Evolutionary conservation across 2,888 invertebrate genomes (phyloP).

Genomic region (Ectemnius cavifrons): DNA sequence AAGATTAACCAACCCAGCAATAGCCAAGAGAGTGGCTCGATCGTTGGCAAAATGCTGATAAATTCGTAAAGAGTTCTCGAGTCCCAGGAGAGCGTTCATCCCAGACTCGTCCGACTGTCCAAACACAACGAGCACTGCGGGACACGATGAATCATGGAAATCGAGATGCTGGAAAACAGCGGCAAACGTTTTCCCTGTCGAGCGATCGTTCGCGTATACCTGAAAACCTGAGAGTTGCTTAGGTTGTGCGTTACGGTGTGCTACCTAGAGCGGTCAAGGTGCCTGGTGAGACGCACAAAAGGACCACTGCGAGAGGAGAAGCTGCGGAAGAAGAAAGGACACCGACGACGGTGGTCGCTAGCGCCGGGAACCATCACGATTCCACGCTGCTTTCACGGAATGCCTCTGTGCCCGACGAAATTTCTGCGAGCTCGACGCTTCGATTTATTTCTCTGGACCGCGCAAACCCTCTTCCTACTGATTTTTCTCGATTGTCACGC

Average conservation of each 20-base stretch:
- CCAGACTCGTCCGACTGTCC: constrained; percentile 19
- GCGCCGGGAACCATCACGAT: constrained; percentile 40
- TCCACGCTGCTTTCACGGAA: constrained; percentile 27
- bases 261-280: constrained; percentile 34
- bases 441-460: too few relatives aligned
- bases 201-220: constrained; percentile 16
- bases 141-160: constrained; percentile 42
- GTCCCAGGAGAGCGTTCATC: background rate
- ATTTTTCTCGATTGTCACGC: too few relatives aligned
- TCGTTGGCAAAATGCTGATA: background rate
- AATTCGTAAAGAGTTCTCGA: background rate
- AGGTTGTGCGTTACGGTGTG: constrained; percentile 5
- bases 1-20: background rate
- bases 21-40: too few relatives aligned
- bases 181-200: constrained; percentile 17
- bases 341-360: constrained; percentile 11
- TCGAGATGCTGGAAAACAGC: constrained; percentile 32
- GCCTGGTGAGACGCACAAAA: constrained; percentile 6
- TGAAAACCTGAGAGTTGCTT: background rate
- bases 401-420: background rate
- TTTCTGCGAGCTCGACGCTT: background rate
- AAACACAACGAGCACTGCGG: background rate
- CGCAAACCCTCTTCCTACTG: too few relatives aligned
- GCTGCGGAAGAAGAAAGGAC: constrained; percentile 24
- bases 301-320: constrained; percentile 21